These are phyloP conservation scores for Anguilla megastoma DNA, from an alignment of 2,797 vertebrate genomes.

Conservation along the genomic window DNA sequence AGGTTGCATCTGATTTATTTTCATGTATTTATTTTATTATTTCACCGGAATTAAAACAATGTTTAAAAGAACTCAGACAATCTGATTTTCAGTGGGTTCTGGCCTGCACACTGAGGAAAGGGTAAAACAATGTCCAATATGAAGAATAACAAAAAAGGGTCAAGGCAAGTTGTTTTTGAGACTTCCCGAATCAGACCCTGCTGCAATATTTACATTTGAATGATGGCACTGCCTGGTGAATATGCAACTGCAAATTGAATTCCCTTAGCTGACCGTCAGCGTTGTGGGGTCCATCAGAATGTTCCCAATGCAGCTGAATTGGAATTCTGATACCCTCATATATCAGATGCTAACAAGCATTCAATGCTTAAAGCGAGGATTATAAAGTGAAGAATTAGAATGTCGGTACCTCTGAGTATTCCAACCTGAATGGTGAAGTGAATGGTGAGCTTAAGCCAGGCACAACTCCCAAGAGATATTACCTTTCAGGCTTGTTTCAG, in stretches of 20 bases:
- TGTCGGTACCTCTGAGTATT: not conserved
- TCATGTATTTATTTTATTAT: too few species aligned
- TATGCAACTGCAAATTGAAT: not conserved
- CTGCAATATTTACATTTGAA: not conserved
- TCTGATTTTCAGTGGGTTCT: too few species aligned
- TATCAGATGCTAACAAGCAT: not conserved
- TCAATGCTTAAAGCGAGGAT: not conserved
- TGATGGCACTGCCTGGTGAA: not conserved
- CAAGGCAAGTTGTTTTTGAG: not conserved
- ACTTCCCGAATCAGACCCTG: not conserved
- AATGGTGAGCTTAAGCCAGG: not conserved
- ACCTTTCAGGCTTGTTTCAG: not conserved
- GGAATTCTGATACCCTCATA: not conserved
- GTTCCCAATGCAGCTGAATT: not conserved
- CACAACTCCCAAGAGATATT: not conserved
- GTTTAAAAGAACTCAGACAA: too few species aligned
- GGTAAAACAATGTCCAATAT: not conserved
- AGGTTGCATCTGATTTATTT: not conserved
- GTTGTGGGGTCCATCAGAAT: not conserved
- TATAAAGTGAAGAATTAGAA: not conserved
- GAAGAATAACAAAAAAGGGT: not conserved
- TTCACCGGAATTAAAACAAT: too few species aligned
- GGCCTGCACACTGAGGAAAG: too few species aligned
- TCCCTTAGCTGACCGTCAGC: not conserved
- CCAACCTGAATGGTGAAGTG: not conserved